Conservation (phyloP, 2,888 invertebrate genomes). For the Escarpia spicata region DNA sequence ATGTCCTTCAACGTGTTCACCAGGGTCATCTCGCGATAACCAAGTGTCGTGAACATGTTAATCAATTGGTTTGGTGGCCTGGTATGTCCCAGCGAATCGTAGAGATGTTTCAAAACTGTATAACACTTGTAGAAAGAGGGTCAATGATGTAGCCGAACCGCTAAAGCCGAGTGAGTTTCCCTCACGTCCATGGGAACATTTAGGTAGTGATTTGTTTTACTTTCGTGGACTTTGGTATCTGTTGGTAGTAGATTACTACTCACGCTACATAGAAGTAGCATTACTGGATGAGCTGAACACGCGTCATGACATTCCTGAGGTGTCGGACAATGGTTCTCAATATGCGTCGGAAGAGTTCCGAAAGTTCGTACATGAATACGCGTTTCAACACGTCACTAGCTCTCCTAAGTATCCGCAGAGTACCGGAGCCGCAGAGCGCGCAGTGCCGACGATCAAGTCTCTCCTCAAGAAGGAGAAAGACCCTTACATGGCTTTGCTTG, state of each 20-base stretch:
- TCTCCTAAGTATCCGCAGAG: too few species aligned
- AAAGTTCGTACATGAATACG: too few species aligned
- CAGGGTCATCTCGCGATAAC: neutral
- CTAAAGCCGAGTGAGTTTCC: neutral
- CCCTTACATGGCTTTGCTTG: too few species aligned
- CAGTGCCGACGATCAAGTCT: too few species aligned
- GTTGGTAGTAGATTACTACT: neutral
- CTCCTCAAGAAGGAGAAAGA: too few species aligned
- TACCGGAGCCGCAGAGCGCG: too few species aligned
- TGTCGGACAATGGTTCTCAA: neutral
- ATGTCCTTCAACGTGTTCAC: neutral
- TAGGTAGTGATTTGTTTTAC: neutral
- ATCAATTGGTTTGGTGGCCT: neutral
- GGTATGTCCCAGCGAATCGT: neutral
- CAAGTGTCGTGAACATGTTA: neutral
- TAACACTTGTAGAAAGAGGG: neutral
- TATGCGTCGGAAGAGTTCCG: too few species aligned
- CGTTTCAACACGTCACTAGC: too few species aligned
- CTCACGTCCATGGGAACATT: neutral
- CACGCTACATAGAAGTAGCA: neutral
- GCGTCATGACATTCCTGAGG: neutral
- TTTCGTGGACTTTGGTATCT: neutral
- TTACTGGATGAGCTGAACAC: too few species aligned
- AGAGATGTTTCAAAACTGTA: neutral
- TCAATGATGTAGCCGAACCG: neutral